Evolutionary conservation across 2,888 invertebrate species (phyloP).

Genomic region (Tetragonula carbonaria): DNA sequence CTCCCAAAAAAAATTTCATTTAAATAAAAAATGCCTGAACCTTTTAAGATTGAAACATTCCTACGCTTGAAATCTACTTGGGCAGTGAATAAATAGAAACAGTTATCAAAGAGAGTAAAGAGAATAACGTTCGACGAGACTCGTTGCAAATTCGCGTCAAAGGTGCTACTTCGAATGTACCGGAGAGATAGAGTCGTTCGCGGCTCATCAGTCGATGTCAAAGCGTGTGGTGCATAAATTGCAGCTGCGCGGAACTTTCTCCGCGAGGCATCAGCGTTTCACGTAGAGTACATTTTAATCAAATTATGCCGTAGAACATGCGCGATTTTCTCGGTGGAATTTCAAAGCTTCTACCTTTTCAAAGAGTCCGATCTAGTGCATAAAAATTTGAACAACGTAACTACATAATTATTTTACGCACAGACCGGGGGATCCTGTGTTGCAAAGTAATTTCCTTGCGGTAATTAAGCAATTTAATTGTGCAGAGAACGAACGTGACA

Average conservation of each 20-base stretch:
- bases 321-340: not conserved
- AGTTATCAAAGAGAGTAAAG: not conserved
- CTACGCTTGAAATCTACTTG: not conserved
- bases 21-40: not conserved
- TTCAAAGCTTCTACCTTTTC: not conserved
- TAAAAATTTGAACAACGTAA: not conserved
- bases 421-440: too few species aligned
- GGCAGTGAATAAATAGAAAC: not conserved
- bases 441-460: too few species aligned
- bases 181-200: constrained; percentile 11
- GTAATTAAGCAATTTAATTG: too few species aligned
- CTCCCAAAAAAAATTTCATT: not conserved
- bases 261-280: constrained; percentile 19
- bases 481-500: too few species aligned
- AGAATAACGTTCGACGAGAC: not conserved
- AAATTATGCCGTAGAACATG: not conserved
- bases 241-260: constrained; percentile 26
- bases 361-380: not conserved
- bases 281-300: not conserved
- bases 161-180: not conserved
- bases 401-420: not conserved
- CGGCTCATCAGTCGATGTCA: constrained; percentile 35
- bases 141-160: not conserved
- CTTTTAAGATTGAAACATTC: not conserved
- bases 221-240: constrained; percentile 7